Evolutionary conservation across 2,888 invertebrate species (phyloP).

Genomic region (Pachycephus smyrnensis): DNA sequence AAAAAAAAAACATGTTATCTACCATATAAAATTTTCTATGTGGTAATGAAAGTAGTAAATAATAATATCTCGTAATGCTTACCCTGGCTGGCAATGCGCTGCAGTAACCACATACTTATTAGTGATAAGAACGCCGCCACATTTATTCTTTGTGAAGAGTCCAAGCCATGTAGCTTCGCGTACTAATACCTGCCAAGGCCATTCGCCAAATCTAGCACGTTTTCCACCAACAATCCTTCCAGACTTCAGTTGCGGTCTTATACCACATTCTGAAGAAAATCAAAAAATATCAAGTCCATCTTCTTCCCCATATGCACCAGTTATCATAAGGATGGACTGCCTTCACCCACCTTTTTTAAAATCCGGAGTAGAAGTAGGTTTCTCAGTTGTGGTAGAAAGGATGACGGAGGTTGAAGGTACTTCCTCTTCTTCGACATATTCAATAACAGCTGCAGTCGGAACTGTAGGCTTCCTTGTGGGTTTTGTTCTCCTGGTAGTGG

Average conservation of each 20-base stretch:
- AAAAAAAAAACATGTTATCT: constrained; percentile 18
- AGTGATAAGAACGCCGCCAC: constrained; percentile 93
- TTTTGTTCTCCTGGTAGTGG: constrained; percentile 53
- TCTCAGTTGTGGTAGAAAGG: constrained; percentile 54
- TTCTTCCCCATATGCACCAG: constrained; percentile 42
- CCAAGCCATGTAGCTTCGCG: constrained; percentile 94
- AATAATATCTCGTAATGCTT: constrained; percentile 49
- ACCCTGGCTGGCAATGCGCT: constrained; percentile 96
- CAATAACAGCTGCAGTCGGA: constrained; percentile 30
- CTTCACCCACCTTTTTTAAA: constrained; percentile 27
- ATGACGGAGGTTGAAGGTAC: constrained; percentile 26
- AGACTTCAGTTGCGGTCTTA: constrained; percentile 81
- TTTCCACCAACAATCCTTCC: constrained; percentile 93
- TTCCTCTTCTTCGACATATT: constrained; percentile 3
- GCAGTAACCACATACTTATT: constrained; percentile 90
- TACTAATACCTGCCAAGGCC: constrained; percentile 94
- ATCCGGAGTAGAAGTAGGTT: constrained; percentile 61
- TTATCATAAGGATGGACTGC: background rate
- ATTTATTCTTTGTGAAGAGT: constrained; percentile 94
- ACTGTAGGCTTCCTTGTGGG: constrained; percentile 67
- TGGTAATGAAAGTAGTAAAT: background rate
- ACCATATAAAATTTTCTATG: background rate
- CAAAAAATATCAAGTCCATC: constrained; percentile 12
- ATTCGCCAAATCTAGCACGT: constrained; percentile 86
- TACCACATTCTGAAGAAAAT: constrained; percentile 81